Conservation (phyloP, 2,888 invertebrate genomes). For the Drosophila diplacantha region DNA sequence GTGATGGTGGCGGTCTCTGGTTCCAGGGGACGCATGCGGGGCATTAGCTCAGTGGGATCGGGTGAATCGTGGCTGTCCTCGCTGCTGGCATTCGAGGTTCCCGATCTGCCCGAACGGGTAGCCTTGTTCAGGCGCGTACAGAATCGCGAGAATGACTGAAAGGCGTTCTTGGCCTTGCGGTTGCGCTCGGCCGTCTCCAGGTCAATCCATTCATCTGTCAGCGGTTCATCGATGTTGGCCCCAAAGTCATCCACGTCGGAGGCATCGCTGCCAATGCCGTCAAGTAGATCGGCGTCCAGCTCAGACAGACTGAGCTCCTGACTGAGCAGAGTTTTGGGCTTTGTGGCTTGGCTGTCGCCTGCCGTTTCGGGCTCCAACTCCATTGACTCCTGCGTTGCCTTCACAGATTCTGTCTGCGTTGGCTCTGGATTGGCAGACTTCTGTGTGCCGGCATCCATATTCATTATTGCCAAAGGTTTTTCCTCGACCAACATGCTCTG, state of each 20-base stretch:
- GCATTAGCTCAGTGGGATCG: slow-evolving; percentile 18
- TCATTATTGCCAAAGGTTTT: not conserved
- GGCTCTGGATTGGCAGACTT: not conserved
- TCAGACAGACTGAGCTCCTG: not conserved
- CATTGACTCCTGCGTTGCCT: not conserved
- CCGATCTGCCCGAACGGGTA: not conserved
- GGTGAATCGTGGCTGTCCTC: slow-evolving; percentile 4
- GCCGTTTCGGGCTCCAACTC: not conserved
- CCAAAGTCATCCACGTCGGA: slow-evolving; percentile 18
- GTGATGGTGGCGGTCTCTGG: not conserved
- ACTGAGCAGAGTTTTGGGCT: not conserved
- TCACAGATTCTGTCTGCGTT: not conserved
- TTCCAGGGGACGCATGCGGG: slow-evolving; percentile 22
- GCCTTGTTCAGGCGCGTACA: slow-evolving; percentile 18
- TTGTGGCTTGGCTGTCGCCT: slow-evolving; percentile 3
- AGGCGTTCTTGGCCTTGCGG: slow-evolving; percentile 20
- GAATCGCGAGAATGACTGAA: slow-evolving; percentile 28
- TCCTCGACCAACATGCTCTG: slow-evolving; percentile 1
- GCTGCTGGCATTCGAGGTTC: slow-evolving; percentile 4
- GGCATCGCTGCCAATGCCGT: slow-evolving; percentile 36
- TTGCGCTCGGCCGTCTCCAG: slow-evolving; percentile 6
- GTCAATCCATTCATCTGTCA: slow-evolving; percentile 35
- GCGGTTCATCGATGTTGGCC: not conserved
- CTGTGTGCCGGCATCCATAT: not conserved
- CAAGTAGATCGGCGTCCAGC: slow-evolving; percentile 3